Evolutionary conservation across 2,888 invertebrate genomes (phyloP).

Genomic region (Agriopis aurantiaria): DNA sequence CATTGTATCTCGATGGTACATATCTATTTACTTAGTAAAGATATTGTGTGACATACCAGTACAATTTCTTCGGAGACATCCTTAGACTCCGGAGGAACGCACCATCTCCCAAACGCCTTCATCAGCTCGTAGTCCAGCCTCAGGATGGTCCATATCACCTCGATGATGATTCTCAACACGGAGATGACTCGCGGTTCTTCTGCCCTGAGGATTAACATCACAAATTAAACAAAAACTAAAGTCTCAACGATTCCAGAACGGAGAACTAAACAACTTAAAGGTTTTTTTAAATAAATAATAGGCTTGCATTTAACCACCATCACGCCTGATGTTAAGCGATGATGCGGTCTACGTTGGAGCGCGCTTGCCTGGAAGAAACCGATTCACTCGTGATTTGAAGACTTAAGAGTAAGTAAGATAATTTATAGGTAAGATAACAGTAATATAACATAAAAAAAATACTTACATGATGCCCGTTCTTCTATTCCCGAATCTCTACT

Average conservation of each 20-base stretch:
- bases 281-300: too few relatives aligned
- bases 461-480: constrained; percentile 33
- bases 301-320: too few relatives aligned
- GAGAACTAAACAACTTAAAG: not conserved
- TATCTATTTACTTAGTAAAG: too few relatives aligned
- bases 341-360: too few relatives aligned
- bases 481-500: not conserved
- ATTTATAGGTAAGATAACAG: too few relatives aligned
- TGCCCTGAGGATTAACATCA: constrained; percentile 55
- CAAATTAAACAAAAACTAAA: not conserved
- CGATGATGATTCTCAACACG: constrained; percentile 70
- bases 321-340: too few relatives aligned
- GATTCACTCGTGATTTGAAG: too few relatives aligned
- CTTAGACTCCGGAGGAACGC: constrained; percentile 87
- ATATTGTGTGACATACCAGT: constrained; percentile 84
- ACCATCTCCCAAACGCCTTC: constrained; percentile 81
- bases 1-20: too few relatives aligned
- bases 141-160: constrained; percentile 80
- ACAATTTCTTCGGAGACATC: constrained; percentile 91
- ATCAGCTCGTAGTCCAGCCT: constrained; percentile 73
- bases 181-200: constrained; percentile 66
- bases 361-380: too few relatives aligned
- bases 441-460: not conserved
- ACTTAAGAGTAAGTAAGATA: too few relatives aligned
- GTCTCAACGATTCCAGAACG: not conserved